A percentile compares a stretch with the other conserved stretches of the same genome.
phyloP scores from a whole-genome alignment of 2,888 invertebrate species.

The Acronicta alni region DNA sequence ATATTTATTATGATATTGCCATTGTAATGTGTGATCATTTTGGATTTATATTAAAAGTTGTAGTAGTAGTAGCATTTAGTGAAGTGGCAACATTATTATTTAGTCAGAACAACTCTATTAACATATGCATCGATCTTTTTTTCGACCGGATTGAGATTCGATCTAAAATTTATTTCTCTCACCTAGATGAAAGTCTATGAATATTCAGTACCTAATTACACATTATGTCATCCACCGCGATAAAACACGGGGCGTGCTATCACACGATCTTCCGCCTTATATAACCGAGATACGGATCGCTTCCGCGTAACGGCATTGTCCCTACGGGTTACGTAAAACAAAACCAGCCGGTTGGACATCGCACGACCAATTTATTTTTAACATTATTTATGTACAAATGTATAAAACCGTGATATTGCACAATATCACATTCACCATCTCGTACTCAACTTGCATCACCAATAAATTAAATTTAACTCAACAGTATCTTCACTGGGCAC shows the following conservation, averaged over 20 bases:
- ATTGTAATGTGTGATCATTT: no score
- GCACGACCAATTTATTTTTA: slow-evolving; percentile 75
- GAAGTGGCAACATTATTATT: slow-evolving; percentile 8
- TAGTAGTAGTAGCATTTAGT: no score
- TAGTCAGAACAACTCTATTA: background rate
- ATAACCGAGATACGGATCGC: slow-evolving; percentile 53
- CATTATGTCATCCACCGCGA: slow-evolving; percentile 55
- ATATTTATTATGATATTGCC: no score
- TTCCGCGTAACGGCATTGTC: slow-evolving; percentile 56
- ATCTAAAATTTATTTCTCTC: slow-evolving; percentile 31
- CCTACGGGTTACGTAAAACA: slow-evolving; percentile 71
- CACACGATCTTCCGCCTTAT: slow-evolving; percentile 54
- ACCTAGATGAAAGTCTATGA: slow-evolving; percentile 56
- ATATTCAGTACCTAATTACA: slow-evolving; percentile 51
- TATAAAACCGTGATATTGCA: slow-evolving; percentile 82
- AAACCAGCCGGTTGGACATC: slow-evolving; percentile 70
- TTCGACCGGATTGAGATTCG: slow-evolving; percentile 19
- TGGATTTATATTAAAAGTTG: no score
- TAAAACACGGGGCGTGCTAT: slow-evolving; percentile 33
- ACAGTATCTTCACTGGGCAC: slow-evolving; percentile 59
- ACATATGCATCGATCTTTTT: slow-evolving; percentile 9
- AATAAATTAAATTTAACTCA: slow-evolving; percentile 78
- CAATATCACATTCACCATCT: slow-evolving; percentile 84
- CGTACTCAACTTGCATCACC: slow-evolving; percentile 79
- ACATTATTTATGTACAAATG: slow-evolving; percentile 83